Conservation (phyloP, 2,113 vertebrate genomes). For the Myotis davidii region DNA sequence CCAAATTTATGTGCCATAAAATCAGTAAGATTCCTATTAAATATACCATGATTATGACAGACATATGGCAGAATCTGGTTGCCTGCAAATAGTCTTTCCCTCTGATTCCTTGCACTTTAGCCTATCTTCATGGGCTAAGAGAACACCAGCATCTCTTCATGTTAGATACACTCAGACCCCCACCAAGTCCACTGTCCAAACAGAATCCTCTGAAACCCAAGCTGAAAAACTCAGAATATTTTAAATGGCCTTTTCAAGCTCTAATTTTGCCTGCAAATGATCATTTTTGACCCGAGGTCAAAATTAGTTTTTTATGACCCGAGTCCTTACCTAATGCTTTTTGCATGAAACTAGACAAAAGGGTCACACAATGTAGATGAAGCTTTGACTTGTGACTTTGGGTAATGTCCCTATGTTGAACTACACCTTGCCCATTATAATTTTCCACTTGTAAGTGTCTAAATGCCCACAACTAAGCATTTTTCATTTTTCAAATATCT, state of each 20-base stretch:
- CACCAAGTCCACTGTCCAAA: neutral
- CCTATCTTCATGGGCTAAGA: neutral
- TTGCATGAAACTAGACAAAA: neutral
- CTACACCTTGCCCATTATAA: neutral
- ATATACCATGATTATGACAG: neutral
- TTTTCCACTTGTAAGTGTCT: constrained; percentile 23
- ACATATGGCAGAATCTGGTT: neutral
- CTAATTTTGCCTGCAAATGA: neutral
- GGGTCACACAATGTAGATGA: neutral
- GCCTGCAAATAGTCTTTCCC: neutral
- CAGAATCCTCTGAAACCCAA: neutral
- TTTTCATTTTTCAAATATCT: constrained; percentile 47
- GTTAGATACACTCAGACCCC: neutral
- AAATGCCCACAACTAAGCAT: constrained; percentile 29
- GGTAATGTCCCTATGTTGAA: constrained; percentile 38
- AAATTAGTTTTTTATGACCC: constrained; percentile 8
- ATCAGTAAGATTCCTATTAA: neutral
- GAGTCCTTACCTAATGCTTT: constrained; percentile 17
- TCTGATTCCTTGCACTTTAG: neutral
- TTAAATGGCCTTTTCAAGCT: neutral
- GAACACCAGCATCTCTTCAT: neutral
- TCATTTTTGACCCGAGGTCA: neutral
- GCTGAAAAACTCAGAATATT: neutral
- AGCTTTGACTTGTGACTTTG: constrained; percentile 33
- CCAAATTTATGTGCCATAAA: neutral